Evolutionary conservation across 2,797 vertebrate genomes (phyloP).

Genomic region (Neosilurus hyrtlii): DNA sequence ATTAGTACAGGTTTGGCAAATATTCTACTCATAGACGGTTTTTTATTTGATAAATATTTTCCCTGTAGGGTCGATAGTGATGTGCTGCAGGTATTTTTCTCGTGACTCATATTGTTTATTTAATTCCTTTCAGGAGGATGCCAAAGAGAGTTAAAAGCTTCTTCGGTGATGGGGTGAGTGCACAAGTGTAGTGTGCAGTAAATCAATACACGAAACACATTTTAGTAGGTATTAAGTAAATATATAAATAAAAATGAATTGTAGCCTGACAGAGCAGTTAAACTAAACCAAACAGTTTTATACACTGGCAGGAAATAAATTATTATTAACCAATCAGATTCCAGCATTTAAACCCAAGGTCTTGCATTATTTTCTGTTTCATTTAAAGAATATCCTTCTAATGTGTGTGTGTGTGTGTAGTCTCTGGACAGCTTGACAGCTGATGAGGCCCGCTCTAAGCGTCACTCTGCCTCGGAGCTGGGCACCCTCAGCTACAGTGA

Average conservation of each 20-base stretch:
- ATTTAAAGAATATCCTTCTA: no score
- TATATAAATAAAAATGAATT: background rate
- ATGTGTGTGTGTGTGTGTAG: conserved; percentile 65
- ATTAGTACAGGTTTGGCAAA: background rate
- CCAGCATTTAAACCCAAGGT: background rate
- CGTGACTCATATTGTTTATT: background rate
- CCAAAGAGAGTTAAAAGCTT: conserved; percentile 93
- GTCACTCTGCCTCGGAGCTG: conserved; percentile 94
- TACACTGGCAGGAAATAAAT: background rate
- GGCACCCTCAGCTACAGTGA: conserved; percentile 85
- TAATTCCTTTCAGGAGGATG: conserved; percentile 76
- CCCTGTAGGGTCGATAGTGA: background rate
- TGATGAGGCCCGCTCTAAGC: conserved; percentile 88
- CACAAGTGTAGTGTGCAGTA: background rate
- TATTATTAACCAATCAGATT: background rate
- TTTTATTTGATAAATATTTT: background rate
- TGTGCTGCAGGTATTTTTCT: background rate
- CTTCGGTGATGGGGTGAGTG: conserved; percentile 93
- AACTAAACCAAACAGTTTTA: background rate
- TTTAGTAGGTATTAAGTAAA: background rate
- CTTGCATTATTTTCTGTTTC: background rate
- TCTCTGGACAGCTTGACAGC: conserved; percentile 89
- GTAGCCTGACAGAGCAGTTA: background rate
- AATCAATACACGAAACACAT: background rate
- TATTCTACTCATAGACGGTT: background rate